Conservation (phyloP, 2,888 invertebrate species). For the Eupeodes luniger region DNA sequence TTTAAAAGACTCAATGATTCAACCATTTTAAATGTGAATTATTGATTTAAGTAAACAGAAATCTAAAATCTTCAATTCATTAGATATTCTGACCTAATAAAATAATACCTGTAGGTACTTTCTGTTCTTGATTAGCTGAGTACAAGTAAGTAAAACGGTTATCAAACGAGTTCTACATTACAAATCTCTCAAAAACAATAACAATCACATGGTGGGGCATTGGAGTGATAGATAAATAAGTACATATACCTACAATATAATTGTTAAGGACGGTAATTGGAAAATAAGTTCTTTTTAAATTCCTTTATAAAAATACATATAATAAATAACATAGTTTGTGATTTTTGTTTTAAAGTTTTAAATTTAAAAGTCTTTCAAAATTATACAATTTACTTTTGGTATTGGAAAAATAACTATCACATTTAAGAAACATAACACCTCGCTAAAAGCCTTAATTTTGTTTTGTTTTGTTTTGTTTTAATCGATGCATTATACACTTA, state of each 20-base stretch:
- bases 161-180: not conserved
- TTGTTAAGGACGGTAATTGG: slow-evolving; percentile 56
- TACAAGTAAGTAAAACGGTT: not conserved
- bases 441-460: slow-evolving; percentile 7
- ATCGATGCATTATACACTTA: not conserved
- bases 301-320: slow-evolving; percentile 5
- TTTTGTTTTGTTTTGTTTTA: slow-evolving; percentile 9
- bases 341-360: slow-evolving; percentile 20
- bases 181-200: slow-evolving; percentile 6
- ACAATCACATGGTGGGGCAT: slow-evolving; percentile 49
- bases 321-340: slow-evolving; percentile 50
- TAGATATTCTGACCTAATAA: no score
- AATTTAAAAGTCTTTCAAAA: slow-evolving; percentile 5
- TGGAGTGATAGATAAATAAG: not conserved
- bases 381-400: slow-evolving; percentile 60
- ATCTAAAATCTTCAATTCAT: no score
- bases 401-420: slow-evolving; percentile 64
- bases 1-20: no score
- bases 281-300: slow-evolving; percentile 43
- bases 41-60: no score
- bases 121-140: not conserved
- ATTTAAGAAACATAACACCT: slow-evolving; percentile 38
- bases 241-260: slow-evolving; percentile 30
- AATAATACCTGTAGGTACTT: no score
- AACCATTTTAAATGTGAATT: no score